phyloP scores from a whole-genome alignment of 1,140 invertebrate genomes.

The Eueides isabella region DNA sequence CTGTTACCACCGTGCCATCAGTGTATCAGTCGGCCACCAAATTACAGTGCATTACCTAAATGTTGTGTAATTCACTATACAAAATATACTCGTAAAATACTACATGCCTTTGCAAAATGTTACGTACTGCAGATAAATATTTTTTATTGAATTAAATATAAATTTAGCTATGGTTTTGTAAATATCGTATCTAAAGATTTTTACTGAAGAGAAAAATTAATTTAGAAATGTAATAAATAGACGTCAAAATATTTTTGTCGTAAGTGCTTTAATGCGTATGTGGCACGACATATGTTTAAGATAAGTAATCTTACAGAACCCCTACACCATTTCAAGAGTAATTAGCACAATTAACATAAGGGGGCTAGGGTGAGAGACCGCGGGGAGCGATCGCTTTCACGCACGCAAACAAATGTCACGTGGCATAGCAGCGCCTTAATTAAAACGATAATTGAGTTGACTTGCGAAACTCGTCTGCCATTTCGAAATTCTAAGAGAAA shows the following conservation, averaged over 20 bases:
- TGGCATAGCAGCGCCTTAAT: conserved; percentile 78
- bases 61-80: neutral
- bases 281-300: conserved; percentile 22
- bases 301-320: conserved; percentile 75
- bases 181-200: neutral
- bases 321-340: conserved; percentile 76
- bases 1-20: conserved; percentile 14
- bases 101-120: neutral
- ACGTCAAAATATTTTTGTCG: neutral
- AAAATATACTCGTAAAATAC: neutral
- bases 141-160: neutral
- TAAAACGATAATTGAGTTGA: conserved; percentile 83
- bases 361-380: conserved; percentile 50
- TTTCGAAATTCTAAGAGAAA: conserved; percentile 78
- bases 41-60: conserved; percentile 11
- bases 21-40: neutral
- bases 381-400: conserved; percentile 70
- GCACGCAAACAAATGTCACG: conserved; percentile 82
- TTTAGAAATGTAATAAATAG: neutral
- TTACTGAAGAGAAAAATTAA: neutral
- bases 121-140: neutral
- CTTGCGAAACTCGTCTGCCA: conserved; percentile 79
- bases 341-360: conserved; percentile 80
- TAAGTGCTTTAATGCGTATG: neutral
- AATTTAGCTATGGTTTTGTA: neutral